A percentile compares a stretch with the other conserved stretches of the same genome.
These are phyloP conservation scores for Lordiphosa stackelbergi DNA, from an alignment of 1,140 invertebrate genomes.

Conservation along the genomic window DNA sequence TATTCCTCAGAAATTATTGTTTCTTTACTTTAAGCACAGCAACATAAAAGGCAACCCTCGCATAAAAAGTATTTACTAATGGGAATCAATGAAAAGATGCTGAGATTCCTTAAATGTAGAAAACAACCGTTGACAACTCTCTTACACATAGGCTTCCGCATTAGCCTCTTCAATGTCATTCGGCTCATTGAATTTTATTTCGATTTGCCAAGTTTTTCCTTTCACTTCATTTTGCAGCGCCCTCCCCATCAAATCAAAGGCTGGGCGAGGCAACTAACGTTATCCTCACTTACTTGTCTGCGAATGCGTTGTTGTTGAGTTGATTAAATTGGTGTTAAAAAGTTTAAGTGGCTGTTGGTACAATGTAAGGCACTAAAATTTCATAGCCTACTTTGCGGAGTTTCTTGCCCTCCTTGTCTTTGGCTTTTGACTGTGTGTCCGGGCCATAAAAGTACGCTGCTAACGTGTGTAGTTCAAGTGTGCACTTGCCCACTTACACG, in stretches of 20 bases:
- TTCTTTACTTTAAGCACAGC: no score
- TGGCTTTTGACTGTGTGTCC: constrained; percentile 11
- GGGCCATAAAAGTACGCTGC: constrained; percentile 53
- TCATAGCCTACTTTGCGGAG: constrained; percentile 61
- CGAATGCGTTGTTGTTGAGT: constrained; percentile 39
- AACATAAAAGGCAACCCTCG: no score
- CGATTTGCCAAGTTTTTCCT: constrained; percentile 4
- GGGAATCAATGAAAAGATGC: no score
- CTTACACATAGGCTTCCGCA: constrained; percentile 19
- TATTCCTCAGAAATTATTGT: no score
- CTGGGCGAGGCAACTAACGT: constrained; percentile 25
- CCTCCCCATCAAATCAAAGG: background rate
- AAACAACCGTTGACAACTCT: constrained; percentile 36
- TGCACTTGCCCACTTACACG: constrained; percentile 41
- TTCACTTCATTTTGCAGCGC: background rate
- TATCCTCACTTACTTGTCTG: background rate
- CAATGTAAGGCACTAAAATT: constrained; percentile 68
- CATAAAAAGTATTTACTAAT: no score
- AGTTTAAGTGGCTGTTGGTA: constrained; percentile 68
- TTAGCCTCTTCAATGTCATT: constrained; percentile 18
- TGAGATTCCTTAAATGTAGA: no score
- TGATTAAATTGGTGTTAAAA: constrained; percentile 74
- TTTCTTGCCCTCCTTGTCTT: constrained; percentile 2
- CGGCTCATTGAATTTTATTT: constrained; percentile 30
- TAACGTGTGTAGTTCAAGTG: constrained; percentile 73